Evolutionary conservation across 2,113 vertebrate species (phyloP).

Genomic region (Taxidea taxus): DNA sequence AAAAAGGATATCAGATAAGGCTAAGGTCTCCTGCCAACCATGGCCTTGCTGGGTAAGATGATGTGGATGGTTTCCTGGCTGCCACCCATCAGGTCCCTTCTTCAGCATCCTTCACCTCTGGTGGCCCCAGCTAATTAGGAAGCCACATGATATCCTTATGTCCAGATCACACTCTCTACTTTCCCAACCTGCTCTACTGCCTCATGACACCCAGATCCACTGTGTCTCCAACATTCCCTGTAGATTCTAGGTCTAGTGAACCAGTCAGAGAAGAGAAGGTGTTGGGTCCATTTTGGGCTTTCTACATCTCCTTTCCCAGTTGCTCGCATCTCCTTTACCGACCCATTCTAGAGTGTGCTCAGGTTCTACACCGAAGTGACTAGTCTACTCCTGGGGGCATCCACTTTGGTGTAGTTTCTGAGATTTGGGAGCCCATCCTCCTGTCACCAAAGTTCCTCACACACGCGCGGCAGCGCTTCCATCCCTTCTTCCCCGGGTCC

Average conservation of each 20-base stretch:
- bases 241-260: background rate
- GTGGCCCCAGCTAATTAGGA: background rate
- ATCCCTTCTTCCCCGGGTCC: background rate
- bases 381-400: background rate
- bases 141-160: background rate
- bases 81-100: background rate
- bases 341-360: background rate
- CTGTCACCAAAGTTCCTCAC: background rate
- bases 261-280: background rate
- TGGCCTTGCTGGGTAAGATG: background rate
- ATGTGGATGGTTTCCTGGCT: background rate
- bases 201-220: background rate
- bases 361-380: background rate
- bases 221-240: background rate
- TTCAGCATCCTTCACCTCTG: background rate
- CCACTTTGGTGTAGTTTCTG: background rate
- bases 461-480: background rate
- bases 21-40: background rate
- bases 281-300: background rate
- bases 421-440: background rate
- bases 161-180: background rate
- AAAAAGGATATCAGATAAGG: background rate
- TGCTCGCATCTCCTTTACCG: background rate
- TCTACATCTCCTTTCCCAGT: background rate
- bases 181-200: background rate